Conservation (phyloP, 1,140 invertebrate species). For the Melitaea cinxia region DNA sequence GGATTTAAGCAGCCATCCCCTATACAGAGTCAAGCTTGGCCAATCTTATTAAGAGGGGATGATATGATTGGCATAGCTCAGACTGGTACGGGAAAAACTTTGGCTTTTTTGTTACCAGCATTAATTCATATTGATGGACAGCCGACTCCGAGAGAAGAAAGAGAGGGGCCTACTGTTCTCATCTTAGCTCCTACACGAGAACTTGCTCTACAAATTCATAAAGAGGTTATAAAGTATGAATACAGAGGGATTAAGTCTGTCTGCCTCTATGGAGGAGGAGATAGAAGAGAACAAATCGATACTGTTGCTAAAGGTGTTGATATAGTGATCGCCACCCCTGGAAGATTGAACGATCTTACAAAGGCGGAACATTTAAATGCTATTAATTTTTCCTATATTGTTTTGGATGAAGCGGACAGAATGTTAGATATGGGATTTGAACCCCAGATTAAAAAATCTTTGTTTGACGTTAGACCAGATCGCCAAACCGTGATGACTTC, state of each 20-base stretch:
- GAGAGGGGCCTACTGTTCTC: slow-evolving; percentile 91
- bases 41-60: slow-evolving; percentile 90
- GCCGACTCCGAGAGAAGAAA: slow-evolving; percentile 84
- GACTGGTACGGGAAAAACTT: slow-evolving; percentile 94
- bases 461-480: slow-evolving; percentile 90
- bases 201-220: slow-evolving; percentile 94
- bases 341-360: slow-evolving; percentile 92
- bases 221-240: slow-evolving; percentile 93
- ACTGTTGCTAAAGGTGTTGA: slow-evolving; percentile 88
- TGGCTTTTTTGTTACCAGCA: slow-evolving; percentile 95
- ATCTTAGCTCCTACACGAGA: slow-evolving; percentile 95
- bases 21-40: slow-evolving; percentile 96
- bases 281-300: slow-evolving; percentile 88
- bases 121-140: slow-evolving; percentile 94
- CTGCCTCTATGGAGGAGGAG: slow-evolving; percentile 94
- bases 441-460: slow-evolving; percentile 91
- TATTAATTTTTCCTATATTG: slow-evolving; percentile 90
- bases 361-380: slow-evolving; percentile 86
- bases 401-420: slow-evolving; percentile 95
- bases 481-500: slow-evolving; percentile 93
- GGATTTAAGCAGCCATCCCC: slow-evolving; percentile 93
- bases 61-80: slow-evolving; percentile 97
- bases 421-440: slow-evolving; percentile 95
- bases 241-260: slow-evolving; percentile 92
- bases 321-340: slow-evolving; percentile 95